Conservation (phyloP, 2,888 invertebrate species). For the Aplocera efformata region DNA sequence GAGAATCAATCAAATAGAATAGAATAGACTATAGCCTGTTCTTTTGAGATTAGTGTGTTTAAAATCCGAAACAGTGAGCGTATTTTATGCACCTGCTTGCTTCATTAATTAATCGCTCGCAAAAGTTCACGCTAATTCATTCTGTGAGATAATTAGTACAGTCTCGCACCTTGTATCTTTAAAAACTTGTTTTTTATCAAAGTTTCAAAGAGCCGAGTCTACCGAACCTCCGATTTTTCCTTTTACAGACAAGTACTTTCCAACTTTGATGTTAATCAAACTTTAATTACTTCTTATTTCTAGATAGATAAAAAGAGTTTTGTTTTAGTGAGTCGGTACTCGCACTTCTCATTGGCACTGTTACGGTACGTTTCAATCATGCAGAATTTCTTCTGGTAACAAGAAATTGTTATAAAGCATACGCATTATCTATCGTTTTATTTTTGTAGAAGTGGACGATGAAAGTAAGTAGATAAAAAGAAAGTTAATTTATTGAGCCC, state of each 20-base stretch:
- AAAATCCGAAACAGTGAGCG: constrained; percentile 14
- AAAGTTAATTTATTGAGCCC: no score
- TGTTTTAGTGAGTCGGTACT: no score
- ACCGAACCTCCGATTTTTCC: not conserved
- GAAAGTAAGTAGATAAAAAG: no score
- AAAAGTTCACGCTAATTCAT: constrained; percentile 37
- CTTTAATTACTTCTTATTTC: not conserved
- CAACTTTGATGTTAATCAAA: not conserved
- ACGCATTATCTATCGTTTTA: no score
- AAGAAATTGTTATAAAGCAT: no score
- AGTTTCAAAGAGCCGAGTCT: constrained; percentile 14
- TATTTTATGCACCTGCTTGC: constrained; percentile 48
- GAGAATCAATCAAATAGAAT: no score
- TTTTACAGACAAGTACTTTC: not conserved
- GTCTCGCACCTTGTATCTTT: constrained; percentile 20
- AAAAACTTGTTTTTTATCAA: constrained; percentile 20
- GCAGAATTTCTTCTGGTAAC: no score
- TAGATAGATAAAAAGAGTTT: no score
- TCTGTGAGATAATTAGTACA: constrained; percentile 38
- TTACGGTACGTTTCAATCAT: no score
- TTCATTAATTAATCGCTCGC: constrained; percentile 50
- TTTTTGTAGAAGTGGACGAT: no score
- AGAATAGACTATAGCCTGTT: no score
- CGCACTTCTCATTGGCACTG: no score
- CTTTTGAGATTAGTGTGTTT: constrained; percentile 1